Evolutionary conservation across 2,888 invertebrate genomes (phyloP).

Genomic region (Blera fallax): DNA sequence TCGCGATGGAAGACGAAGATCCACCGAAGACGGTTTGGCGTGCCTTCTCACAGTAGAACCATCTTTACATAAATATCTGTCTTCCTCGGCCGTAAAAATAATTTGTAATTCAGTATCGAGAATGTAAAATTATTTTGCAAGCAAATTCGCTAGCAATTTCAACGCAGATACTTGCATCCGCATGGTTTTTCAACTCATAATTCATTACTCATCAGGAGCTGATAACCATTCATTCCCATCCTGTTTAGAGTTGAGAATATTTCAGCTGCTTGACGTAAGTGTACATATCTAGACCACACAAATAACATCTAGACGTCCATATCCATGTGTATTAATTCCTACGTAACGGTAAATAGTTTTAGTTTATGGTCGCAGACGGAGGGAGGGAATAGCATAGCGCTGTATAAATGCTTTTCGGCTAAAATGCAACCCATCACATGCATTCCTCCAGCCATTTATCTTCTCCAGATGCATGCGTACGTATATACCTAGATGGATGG

Average conservation of each 20-base stretch:
- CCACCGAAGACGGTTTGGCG: no score
- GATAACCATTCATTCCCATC: not conserved
- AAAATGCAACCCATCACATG: not conserved
- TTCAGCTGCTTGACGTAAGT: not conserved
- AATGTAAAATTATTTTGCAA: not conserved
- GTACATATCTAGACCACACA: not conserved
- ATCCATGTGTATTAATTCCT: not conserved
- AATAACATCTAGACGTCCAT: not conserved
- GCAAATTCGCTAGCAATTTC: not conserved
- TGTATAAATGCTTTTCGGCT: not conserved
- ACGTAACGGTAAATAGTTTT: not conserved
- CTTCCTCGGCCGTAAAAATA: not conserved
- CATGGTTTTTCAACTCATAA: not conserved
- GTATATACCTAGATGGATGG: not conserved
- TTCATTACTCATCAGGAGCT: not conserved
- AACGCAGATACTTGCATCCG: not conserved
- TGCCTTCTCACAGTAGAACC: no score
- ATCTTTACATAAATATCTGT: no score
- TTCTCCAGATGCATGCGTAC: not conserved
- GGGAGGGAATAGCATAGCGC: no score
- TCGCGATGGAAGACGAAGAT: no score
- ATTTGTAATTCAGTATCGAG: not conserved
- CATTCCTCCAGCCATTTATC: not conserved
- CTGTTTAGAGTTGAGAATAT: not conserved
- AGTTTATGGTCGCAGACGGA: not conserved